Evolutionary conservation across 2,113 vertebrate genomes (phyloP), one percentile per base, ranked within the genome.

Genomic region (Hylia prasina): DNA sequence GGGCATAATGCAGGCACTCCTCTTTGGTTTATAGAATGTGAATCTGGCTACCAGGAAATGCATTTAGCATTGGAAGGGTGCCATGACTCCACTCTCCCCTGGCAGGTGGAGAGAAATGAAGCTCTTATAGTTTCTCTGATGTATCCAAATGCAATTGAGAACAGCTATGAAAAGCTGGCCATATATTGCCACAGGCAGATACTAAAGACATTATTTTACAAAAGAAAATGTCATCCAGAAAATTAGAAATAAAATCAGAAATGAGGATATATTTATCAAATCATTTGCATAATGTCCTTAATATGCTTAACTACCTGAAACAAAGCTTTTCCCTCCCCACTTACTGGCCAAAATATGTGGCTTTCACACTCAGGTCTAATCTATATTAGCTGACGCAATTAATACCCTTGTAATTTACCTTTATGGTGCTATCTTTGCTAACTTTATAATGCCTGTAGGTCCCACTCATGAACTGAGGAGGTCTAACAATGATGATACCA

Each of bases 1-100:
- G 11, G 24, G 22, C 44, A 5, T 51, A 80, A 69, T 13, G 14
- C 15, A 87, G 57, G 28, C 44, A 56, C n/a, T 30, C 14, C 20
- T 83, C 48, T 83, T 27, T 90, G 44, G 21, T 77, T 92, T 90
- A 87, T 4, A 44, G 24, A 85, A 82, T 85, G 35, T 68, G 42
- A 78, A 30, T 80, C 35, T 78, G 37, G 42, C 68, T 94, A 94
- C 71, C 44, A 81, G 80, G 60, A 94, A 96, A 78, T 81, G 76
- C 92, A 90, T 92, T 95, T 89, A 94, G 80, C 50, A 64, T 28
- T 96, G 94, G 88, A 93, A 81, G 31, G 68, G 54, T 57, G 93
- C 92, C 93, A 90, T 30, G 53, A 87, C 37, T 73, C 31, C 82
- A 90, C 64, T 95, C 56, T 87, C 28, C 76, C 27, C 76, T 86